These are phyloP conservation scores for Leucophora obtusa DNA, from an alignment of 2,888 invertebrate genomes.

Conservation along the genomic window DNA sequence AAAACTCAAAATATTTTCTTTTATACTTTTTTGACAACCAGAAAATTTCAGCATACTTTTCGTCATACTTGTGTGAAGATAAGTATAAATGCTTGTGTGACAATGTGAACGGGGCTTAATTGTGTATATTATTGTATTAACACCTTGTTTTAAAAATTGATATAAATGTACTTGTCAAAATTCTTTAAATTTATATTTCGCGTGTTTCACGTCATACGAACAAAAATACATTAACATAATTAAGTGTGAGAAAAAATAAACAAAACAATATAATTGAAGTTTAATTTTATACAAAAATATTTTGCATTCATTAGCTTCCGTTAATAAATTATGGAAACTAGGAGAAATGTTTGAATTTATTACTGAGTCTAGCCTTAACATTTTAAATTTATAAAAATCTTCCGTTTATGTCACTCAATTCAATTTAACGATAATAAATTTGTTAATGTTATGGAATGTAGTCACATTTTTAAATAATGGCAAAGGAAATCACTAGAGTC, in stretches of 20 bases:
- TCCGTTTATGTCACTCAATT: too few relatives aligned
- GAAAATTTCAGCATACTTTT: too few relatives aligned
- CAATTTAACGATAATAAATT: too few relatives aligned
- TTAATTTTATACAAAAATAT: not conserved
- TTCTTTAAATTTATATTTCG: constrained; percentile 17
- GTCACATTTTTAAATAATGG: too few relatives aligned
- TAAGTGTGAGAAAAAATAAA: not conserved
- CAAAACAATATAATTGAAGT: not conserved
- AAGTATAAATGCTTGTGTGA: too few relatives aligned
- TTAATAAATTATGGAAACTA: not conserved
- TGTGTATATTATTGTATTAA: not conserved
- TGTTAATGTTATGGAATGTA: too few relatives aligned
- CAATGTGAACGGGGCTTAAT: too few relatives aligned
- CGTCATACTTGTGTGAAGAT: too few relatives aligned
- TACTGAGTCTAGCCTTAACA: not conserved
- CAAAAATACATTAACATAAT: not conserved
- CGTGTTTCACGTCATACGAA: constrained; percentile 28
- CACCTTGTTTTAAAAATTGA: not conserved
- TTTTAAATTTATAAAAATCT: not conserved
- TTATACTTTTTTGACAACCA: too few relatives aligned
- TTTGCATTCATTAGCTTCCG: not conserved
- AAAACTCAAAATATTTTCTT: too few relatives aligned
- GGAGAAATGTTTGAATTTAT: not conserved
- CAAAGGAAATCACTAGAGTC: too few relatives aligned
- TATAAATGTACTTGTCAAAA: constrained; percentile 1